Evolutionary conservation across 2,797 vertebrate genomes (phyloP), one percentile per base, ranked within the genome.

Genomic region (Rhadinocentrus ornatus): DNA sequence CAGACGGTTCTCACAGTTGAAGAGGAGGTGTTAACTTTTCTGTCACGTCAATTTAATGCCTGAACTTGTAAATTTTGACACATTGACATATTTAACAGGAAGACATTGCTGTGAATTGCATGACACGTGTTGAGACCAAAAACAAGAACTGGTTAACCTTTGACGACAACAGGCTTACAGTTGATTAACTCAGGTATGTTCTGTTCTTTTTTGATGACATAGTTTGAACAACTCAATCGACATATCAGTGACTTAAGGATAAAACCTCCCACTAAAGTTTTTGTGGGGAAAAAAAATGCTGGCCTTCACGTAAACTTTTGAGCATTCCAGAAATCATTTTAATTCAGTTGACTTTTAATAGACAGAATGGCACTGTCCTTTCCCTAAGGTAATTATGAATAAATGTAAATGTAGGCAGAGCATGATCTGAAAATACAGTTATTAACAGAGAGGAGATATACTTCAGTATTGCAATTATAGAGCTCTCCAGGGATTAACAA

Each of bases 311-410:
- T 76, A 32, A 76, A 81, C 80, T 39, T 70, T 73, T 44, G 75
- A 71, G 53, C 31, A 75, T 68, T 75, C 71, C 59, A 66, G 73
- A 73, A 73, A 77, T 87, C 64, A 34, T 69, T 76, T 86, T 82
- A 78, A 81, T 87, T 82, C 52, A 48, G 44, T 60, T 4, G 54
- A 81, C 72, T 85, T 91, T 90, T 91, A 93, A 91, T 89, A 90
- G 85, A 86, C 72, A 71, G 69, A 75, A 72, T 75, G 48, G 37
- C 35, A 24, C 85, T 77, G 67, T 87, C 77, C 78, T 78, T 81
- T 86, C 92, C 93, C 92, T 86, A 79, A 91, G 91, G 90, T 92
- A 90, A 90, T 93, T 88, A 87, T 88, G 89, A 93, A 91, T 90
- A 92, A 85, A 93, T 92, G 88, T 88, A 90, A 87, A 88, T 85